phyloP scores from a whole-genome alignment of 2,113 vertebrate species.

The Chunga burmeisteri region DNA sequence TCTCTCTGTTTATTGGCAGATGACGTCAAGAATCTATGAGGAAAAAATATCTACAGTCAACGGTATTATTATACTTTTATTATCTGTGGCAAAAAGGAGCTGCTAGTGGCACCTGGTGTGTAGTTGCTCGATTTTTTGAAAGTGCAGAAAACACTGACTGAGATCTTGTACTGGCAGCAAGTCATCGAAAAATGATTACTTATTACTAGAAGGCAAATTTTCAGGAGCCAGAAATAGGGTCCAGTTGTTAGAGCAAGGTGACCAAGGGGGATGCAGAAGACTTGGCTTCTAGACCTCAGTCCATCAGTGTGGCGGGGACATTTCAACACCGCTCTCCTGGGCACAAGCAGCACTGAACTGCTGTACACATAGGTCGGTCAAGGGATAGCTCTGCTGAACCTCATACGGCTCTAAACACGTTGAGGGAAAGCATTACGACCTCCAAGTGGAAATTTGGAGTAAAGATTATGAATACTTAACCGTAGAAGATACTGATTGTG shows the following conservation, averaged over 20 bases:
- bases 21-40: conserved; percentile 81
- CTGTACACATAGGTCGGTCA: neutral
- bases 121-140: neutral
- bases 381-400: neutral
- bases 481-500: neutral
- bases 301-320: neutral
- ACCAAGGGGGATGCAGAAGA: neutral
- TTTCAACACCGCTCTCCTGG: neutral
- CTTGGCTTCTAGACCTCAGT: neutral
- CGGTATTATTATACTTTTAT: conserved; percentile 72
- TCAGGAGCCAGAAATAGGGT: neutral
- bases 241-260: neutral
- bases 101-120: neutral
- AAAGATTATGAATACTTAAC: neutral
- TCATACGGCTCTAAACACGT: neutral
- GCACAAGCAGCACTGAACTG: neutral
- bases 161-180: neutral
- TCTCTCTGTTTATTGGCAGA: conserved; percentile 75
- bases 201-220: neutral
- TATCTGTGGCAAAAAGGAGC: neutral
- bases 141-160: neutral
- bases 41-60: conserved; percentile 78
- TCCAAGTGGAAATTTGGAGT: neutral
- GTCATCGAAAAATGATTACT: neutral
- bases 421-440: neutral